A percentile compares a stretch with the other conserved stretches of the same genome.
Evolutionary conservation across 2,888 invertebrate genomes (phyloP).

Genomic region (Cecidostiba fungosa): DNA sequence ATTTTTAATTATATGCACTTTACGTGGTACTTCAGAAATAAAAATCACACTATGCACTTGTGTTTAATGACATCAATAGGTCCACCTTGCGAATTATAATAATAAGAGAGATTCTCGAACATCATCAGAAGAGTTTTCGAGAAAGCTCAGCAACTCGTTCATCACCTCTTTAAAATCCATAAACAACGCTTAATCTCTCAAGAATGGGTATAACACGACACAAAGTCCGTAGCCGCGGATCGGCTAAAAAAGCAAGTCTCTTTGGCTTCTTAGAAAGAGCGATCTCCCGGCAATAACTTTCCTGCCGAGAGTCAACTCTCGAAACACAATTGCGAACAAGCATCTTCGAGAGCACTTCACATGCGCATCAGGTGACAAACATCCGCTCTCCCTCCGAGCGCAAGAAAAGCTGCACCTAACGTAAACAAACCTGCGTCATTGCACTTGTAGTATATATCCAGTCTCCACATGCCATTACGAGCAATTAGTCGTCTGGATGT

Average conservation of each 20-base stretch:
- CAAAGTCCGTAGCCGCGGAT: not conserved
- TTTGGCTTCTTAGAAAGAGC: not conserved
- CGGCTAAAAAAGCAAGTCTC: not conserved
- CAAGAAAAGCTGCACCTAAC: not conserved
- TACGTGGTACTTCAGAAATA: not conserved
- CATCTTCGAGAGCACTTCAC: not conserved
- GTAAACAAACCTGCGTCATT: conserved; percentile 4
- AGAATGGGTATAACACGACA: not conserved
- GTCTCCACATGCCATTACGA: not conserved
- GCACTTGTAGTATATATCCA: not conserved
- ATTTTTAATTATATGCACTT: no score
- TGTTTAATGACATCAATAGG: not conserved
- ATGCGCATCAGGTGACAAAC: not conserved
- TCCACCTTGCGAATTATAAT: not conserved
- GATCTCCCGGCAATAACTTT: not conserved
- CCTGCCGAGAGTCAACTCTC: not conserved
- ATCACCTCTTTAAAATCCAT: not conserved
- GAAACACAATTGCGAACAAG: not conserved
- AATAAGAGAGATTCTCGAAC: not conserved
- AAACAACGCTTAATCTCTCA: not conserved
- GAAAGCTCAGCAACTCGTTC: not conserved
- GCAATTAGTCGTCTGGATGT: conserved; percentile 32
- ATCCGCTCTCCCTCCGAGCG: not conserved
- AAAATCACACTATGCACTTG: not conserved
- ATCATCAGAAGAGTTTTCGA: not conserved